Conservation (phyloP, 2,888 invertebrate species). For the Lymantria dispar region DNA sequence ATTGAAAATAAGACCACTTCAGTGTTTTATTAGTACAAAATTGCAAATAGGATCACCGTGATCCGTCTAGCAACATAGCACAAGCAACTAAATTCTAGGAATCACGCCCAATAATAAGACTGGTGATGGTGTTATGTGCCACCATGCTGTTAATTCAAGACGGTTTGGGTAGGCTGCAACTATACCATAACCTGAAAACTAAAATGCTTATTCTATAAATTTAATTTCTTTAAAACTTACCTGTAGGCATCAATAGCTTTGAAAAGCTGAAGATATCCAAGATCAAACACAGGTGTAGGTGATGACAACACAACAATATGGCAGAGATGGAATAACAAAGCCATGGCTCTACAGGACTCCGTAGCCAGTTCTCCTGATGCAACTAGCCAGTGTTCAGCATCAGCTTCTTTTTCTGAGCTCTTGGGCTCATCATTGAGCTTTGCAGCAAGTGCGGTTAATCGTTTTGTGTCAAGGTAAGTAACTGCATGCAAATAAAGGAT, state of each 20-base stretch:
- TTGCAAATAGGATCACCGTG: no score
- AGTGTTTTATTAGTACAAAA: no score
- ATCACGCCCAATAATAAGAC: no score
- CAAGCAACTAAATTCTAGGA: no score
- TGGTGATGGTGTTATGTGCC: no score
- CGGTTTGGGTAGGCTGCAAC: no score
- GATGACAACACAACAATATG: slow-evolving; percentile 86
- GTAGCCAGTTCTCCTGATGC: slow-evolving; percentile 75
- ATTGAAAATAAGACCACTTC: no score
- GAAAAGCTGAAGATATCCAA: slow-evolving; percentile 90
- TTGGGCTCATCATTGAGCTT: slow-evolving; percentile 57
- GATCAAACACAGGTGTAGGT: slow-evolving; percentile 86
- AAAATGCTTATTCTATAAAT: no score
- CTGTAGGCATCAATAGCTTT: slow-evolving; percentile 90
- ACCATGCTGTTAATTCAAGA: no score
- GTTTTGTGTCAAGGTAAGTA: slow-evolving; percentile 68
- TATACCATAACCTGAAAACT: no score
- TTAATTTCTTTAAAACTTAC: slow-evolving; percentile 67
- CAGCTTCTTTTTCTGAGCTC: slow-evolving; percentile 66
- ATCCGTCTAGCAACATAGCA: no score
- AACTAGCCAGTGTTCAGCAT: slow-evolving; percentile 84
- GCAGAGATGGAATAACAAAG: slow-evolving; percentile 90
- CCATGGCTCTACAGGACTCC: slow-evolving; percentile 85
- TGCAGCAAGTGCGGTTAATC: slow-evolving; percentile 52
- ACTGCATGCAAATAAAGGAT: slow-evolving; percentile 80